Evolutionary conservation across 2,113 vertebrate species (phyloP).

Genomic region (Crypturellus undulatus): DNA sequence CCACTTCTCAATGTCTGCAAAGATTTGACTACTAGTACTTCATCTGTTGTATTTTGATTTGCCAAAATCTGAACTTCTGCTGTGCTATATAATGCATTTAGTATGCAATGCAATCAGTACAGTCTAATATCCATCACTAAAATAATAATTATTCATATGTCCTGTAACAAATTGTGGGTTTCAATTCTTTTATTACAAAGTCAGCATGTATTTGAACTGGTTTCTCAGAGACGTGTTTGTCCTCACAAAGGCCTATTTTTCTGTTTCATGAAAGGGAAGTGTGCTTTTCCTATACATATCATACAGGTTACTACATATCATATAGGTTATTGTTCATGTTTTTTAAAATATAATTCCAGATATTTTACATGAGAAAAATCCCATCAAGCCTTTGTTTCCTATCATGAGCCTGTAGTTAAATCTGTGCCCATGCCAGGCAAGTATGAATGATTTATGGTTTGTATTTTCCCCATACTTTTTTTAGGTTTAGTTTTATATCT

Average conservation of each 20-base stretch:
- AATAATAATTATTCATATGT: not conserved
- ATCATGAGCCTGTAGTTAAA: accelerated
- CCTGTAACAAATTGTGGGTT: not conserved
- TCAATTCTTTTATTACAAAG: not conserved
- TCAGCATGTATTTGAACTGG: not conserved
- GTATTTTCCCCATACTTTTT: not conserved
- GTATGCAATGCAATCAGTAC: not conserved
- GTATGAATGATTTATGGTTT: not conserved
- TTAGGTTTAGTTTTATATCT: not conserved
- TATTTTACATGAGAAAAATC: not conserved
- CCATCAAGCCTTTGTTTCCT: not conserved
- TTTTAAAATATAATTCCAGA: not conserved
- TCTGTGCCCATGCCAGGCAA: not conserved
- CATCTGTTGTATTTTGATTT: not conserved
- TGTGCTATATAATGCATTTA: not conserved
- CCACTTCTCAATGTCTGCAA: not conserved
- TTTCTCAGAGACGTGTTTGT: not conserved
- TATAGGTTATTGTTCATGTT: not conserved
- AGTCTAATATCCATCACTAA: not conserved
- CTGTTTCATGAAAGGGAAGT: not conserved
- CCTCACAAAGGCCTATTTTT: not conserved
- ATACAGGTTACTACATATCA: not conserved
- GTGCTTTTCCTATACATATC: not conserved
- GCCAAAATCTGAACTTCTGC: not conserved
- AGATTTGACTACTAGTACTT: not conserved